These are phyloP conservation scores for Sapayoa aenigma DNA, from an alignment of 2,113 vertebrate species.

Conservation along the genomic window DNA sequence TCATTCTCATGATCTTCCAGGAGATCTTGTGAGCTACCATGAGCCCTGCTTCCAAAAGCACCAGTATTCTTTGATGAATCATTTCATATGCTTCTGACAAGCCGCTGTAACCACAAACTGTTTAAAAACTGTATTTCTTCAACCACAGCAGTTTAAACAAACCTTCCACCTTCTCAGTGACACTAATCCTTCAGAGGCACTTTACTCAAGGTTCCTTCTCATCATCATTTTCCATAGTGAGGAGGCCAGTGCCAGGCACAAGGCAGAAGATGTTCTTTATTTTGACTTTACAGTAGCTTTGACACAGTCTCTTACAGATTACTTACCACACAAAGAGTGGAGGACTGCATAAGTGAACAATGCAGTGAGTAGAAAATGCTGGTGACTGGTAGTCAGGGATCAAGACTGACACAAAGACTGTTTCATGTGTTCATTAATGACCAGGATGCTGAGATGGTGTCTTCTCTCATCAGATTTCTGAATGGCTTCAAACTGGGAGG, in stretches of 20 bases:
- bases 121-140: neutral
- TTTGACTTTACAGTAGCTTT: neutral
- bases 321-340: neutral
- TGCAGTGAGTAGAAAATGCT: neutral
- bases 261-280: neutral
- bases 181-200: accelerated
- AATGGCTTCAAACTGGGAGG: neutral
- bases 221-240: neutral
- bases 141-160: neutral
- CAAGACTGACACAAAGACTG: neutral
- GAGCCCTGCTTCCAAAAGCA: neutral
- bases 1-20: neutral
- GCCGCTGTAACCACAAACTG: neutral
- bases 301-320: neutral
- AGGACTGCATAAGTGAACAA: neutral
- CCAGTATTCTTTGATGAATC: neutral
- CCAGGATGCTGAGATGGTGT: neutral
- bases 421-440: neutral
- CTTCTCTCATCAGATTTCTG: neutral
- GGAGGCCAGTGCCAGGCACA: neutral
- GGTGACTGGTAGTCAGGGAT: neutral
- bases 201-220: neutral
- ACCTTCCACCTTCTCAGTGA: neutral
- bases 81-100: neutral
- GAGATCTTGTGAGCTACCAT: neutral